Conservation (phyloP, 2,888 invertebrate species). For the Agrochola litura region DNA sequence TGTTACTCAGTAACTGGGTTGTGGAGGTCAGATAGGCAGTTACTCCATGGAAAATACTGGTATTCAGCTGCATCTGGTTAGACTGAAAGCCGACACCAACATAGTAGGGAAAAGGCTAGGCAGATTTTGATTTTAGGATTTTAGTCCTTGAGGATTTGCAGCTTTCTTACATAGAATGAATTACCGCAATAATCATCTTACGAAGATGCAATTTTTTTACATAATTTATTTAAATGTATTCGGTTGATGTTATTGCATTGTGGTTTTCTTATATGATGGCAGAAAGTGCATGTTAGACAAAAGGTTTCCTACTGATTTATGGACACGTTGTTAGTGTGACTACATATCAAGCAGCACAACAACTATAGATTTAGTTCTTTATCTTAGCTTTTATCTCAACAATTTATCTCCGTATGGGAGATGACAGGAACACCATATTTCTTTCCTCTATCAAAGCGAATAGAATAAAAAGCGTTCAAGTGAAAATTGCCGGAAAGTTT, state of each 20-base stretch:
- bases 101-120: no score
- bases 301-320: neutral
- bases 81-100: no score
- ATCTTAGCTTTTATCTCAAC: neutral
- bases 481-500: conserved; percentile 35
- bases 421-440: conserved; percentile 15
- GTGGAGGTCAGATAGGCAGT: no score
- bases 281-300: no score
- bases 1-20: no score
- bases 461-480: conserved; percentile 10
- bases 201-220: neutral
- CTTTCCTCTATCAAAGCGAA: conserved; percentile 6
- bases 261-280: neutral
- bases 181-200: neutral
- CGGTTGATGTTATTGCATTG: neutral
- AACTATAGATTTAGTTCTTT: neutral
- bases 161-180: neutral
- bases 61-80: no score
- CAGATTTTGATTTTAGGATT: neutral
- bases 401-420: neutral
- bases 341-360: neutral
- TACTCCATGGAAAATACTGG: no score
- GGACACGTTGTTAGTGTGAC: neutral
- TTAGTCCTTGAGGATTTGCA: neutral
- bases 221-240: neutral